These are phyloP conservation scores for Cathartes aura DNA, from an alignment of 2,113 vertebrate species.

Conservation along the genomic window DNA sequence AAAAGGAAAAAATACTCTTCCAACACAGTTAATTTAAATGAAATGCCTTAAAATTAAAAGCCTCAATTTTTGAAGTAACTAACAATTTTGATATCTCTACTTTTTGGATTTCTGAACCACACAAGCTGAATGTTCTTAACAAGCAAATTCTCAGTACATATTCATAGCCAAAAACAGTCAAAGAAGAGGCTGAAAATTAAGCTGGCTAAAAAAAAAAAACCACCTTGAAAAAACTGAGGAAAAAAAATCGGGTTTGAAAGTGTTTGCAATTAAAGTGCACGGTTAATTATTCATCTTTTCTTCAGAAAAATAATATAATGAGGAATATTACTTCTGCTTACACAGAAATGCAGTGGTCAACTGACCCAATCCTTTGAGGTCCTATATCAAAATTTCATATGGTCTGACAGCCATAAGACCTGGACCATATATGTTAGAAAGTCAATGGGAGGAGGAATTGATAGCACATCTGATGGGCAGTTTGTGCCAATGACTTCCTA, in stretches of 20 bases:
- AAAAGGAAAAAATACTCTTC: neutral
- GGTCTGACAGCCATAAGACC: neutral
- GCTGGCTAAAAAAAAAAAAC: neutral
- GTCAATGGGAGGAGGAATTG: neutral
- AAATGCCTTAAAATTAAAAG: slow-evolving; percentile 3
- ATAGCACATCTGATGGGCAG: neutral
- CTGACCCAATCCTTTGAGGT: neutral
- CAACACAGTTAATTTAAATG: neutral
- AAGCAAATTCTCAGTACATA: neutral
- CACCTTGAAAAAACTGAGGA: fast-evolving
- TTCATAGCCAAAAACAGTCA: neutral
- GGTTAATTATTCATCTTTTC: neutral
- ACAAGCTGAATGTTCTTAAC: neutral
- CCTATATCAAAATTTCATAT: neutral
- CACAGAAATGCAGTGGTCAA: neutral
- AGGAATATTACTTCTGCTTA: neutral
- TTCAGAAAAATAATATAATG: neutral
- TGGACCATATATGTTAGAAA: neutral
- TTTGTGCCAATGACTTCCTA: neutral
- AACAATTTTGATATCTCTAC: neutral
- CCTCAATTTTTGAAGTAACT: neutral
- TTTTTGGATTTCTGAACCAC: neutral
- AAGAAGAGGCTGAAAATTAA: neutral
- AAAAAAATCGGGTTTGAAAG: neutral
- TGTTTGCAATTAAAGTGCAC: neutral